A percentile compares a stretch with the other conserved stretches of the same genome.
These are phyloP conservation scores for Rhynchopsitta pachyrhyncha DNA, from an alignment of 2,113 vertebrate genomes.

Conservation along the genomic window DNA sequence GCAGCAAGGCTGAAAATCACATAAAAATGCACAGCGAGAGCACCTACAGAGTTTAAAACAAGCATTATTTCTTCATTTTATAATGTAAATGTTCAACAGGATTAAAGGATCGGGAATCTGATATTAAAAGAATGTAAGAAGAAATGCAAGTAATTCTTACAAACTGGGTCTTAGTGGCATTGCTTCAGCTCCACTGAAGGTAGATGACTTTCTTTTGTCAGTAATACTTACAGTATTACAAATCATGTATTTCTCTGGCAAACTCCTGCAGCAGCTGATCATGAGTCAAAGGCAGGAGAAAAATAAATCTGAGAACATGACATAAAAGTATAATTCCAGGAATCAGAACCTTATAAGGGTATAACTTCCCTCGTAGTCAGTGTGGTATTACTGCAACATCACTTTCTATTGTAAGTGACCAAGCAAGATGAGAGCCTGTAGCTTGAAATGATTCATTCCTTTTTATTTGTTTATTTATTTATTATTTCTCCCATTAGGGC, in stretches of 20 bases:
- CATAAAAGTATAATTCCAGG: neutral
- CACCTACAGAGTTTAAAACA: neutral
- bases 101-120: constrained; percentile 50
- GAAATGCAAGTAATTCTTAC: constrained; percentile 15
- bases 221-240: neutral
- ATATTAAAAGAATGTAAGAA: constrained; percentile 52
- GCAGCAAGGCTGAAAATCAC: constrained; percentile 3
- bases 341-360: neutral
- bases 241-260: constrained; percentile 10
- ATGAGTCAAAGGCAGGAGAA: constrained; percentile 16
- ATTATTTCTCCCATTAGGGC: neutral
- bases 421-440: neutral
- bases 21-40: neutral
- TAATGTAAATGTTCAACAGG: constrained; percentile 39
- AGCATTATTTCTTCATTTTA: constrained; percentile 30
- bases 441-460: neutral
- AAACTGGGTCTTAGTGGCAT: neutral
- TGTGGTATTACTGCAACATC: neutral
- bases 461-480: neutral
- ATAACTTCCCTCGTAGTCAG: neutral
- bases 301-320: neutral
- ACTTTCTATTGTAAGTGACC: neutral
- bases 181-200: neutral
- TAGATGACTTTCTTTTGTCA: neutral
- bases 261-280: constrained; percentile 2